These are phyloP conservation scores for Ctenoplectra terminalis DNA, from an alignment of 1,140 invertebrate genomes.

Conservation along the genomic window DNA sequence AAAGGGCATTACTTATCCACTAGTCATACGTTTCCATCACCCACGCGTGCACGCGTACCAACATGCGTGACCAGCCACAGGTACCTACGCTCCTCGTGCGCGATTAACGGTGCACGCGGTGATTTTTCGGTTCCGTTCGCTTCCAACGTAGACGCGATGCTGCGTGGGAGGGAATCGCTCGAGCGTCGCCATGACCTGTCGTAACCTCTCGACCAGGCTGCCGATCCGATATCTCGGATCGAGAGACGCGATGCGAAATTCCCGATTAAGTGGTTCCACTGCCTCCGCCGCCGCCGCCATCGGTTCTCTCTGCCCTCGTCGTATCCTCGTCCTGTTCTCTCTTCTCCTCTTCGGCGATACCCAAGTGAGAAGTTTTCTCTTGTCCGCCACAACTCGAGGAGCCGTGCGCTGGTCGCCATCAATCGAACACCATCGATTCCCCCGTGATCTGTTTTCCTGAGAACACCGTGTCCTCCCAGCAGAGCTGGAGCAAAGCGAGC, in stretches of 20 bases:
- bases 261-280: slow-evolving; percentile 71
- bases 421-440: slow-evolving; percentile 62
- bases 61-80: slow-evolving; percentile 54
- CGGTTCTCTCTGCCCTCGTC: not conserved
- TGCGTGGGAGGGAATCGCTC: slow-evolving; percentile 66
- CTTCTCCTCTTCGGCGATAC: not conserved
- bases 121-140: slow-evolving; percentile 64
- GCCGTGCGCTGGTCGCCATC: slow-evolving; percentile 52
- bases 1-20: slow-evolving; percentile 64
- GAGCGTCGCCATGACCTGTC: slow-evolving; percentile 67
- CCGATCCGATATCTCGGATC: slow-evolving; percentile 72
- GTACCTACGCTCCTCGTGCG: slow-evolving; percentile 40
- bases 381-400: slow-evolving; percentile 26
- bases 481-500: slow-evolving; percentile 38
- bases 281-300: slow-evolving; percentile 41
- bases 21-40: slow-evolving; percentile 54
- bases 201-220: slow-evolving; percentile 62
- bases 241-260: slow-evolving; percentile 72
- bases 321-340: not conserved
- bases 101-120: slow-evolving; percentile 63
- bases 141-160: slow-evolving; percentile 11
- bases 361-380: slow-evolving; percentile 24
- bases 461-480: slow-evolving; percentile 58
- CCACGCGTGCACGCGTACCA: slow-evolving; percentile 61
- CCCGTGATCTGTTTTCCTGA: slow-evolving; percentile 67